Base-by-base conservation (phyloP, 2,113 vertebrate genomes). In the Equus przewalskii region DNA sequence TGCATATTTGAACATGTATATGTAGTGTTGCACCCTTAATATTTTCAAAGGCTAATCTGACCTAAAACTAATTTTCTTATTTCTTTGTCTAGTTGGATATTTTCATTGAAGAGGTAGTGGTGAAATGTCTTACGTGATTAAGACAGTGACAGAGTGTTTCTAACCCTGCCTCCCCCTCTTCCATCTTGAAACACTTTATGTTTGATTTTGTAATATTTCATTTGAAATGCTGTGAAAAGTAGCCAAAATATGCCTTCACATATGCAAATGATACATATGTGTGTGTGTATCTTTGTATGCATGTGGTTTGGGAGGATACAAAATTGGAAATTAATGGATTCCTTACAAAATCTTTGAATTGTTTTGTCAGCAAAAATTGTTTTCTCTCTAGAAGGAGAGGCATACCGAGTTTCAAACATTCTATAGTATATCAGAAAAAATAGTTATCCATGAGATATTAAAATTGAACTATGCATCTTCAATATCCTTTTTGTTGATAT, bases 11-110 rank as follows among this genome's bases (percentile, higher is more conserved):
- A 26, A 4, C 21, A 64, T 84, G 4, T 36, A 33, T 95, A 16
- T 89, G 86, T 83, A 64, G 79, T 72, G 28, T 58, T 89, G 19
- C 1, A 60, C 1, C 11, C 36, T 86, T 90, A 78, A 60, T 67
- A 82, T 67, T 87, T 92, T 80, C 16, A 84, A 51, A 87, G 14
- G 41, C 81, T 83, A 73, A 73, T 75, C 18, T 94, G 14, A 92
- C 13, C 22, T 72, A 92, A 87, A 86, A 36, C 3, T 26, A 41
- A 28, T 62, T 84, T 69, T 64, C 13, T 67, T 76, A 73, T 60
- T 90, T 65, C 15, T 65, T 82, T 5, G 62, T 81, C 67, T 69
- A 41, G 6, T 33, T 83, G 22, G 3, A 2, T 58, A 83, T 89
- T 94, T 96, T 86, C 14, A 73, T 86, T 92, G 19, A 58, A 92